These are phyloP conservation scores for Acrocyrtus sp. DNA, from an alignment of 2,888 invertebrate species.

Conservation along the genomic window DNA sequence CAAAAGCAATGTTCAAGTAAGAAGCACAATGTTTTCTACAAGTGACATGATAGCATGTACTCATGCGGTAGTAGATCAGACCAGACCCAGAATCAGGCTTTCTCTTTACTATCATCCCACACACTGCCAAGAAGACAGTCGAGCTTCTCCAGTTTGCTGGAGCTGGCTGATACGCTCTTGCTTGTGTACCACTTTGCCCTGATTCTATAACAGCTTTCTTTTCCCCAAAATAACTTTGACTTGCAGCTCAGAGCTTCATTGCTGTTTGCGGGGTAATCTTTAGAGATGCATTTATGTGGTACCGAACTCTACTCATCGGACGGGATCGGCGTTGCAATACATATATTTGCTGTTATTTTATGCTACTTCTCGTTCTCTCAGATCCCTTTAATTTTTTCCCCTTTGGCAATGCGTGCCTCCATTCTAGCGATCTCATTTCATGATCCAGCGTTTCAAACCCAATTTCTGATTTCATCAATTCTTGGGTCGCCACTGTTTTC, in stretches of 20 bases:
- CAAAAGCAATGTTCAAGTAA: slow-evolving; percentile 8
- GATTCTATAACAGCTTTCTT: slow-evolving; percentile 23
- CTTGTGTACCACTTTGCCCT: slow-evolving; percentile 38
- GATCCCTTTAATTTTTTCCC: too few species aligned
- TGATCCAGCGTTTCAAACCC: too few species aligned
- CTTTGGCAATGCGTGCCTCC: not conserved
- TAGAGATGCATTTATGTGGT: slow-evolving; percentile 19
- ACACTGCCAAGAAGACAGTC: slow-evolving; percentile 8
- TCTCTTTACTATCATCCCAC: slow-evolving; percentile 5
- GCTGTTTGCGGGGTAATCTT: slow-evolving; percentile 10
- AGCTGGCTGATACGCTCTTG: not conserved
- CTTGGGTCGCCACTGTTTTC: not conserved
- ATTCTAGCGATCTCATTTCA: too few species aligned
- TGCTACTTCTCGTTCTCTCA: too few species aligned
- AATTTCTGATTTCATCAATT: slow-evolving; percentile 43
- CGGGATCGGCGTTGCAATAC: slow-evolving; percentile 28
- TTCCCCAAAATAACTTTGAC: too few species aligned
- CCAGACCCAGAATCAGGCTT: slow-evolving; percentile 3
- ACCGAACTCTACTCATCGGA: slow-evolving; percentile 32
- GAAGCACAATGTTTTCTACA: slow-evolving; percentile 14
- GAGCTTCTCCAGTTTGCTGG: slow-evolving; percentile 18
- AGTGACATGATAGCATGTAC: slow-evolving; percentile 33
- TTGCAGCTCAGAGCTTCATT: too few species aligned
- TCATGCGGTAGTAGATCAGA: slow-evolving; percentile 2
- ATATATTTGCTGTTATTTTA: not conserved